These are phyloP conservation scores for Drosophila nigricruria DNA, from an alignment of 2,888 invertebrate genomes.

Conservation along the genomic window DNA sequence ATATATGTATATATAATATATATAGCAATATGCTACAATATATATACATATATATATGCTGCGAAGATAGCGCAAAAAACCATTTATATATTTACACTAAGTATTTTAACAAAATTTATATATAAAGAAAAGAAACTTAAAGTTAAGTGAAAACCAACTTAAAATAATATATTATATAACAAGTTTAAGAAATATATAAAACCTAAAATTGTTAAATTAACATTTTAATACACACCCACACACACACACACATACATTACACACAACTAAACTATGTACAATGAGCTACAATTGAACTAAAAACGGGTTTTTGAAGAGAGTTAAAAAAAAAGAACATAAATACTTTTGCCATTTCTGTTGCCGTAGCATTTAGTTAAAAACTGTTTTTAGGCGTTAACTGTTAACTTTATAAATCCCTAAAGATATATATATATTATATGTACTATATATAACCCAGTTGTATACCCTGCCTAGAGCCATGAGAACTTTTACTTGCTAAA, in stretches of 20 bases:
- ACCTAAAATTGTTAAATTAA: conserved; percentile 47
- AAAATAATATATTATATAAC: conserved; percentile 18
- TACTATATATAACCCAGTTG: conserved; percentile 38
- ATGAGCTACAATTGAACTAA: conserved; percentile 68
- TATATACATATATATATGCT: conserved; percentile 14
- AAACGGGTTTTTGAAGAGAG: conserved; percentile 49
- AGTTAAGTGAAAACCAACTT: conserved; percentile 45
- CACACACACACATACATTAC: conserved; percentile 23
- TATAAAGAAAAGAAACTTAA: conserved; percentile 52
- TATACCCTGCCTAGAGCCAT: conserved; percentile 54
- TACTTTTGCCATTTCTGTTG: conserved; percentile 56
- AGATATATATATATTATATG: conserved; percentile 25
- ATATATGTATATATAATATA: conserved; percentile 15
- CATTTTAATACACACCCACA: conserved; percentile 17
- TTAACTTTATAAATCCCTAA: conserved; percentile 36
- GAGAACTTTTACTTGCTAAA: conserved; percentile 44
- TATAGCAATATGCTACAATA: conserved; percentile 18
- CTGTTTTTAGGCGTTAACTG: conserved; percentile 59
- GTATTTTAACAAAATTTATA: conserved; percentile 75
- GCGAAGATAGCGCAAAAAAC: conserved; percentile 52
- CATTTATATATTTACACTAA: conserved; percentile 70
- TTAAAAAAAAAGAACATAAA: conserved; percentile 11
- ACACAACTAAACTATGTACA: conserved; percentile 56
- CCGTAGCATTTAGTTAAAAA: conserved; percentile 68
- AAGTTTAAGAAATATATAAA: conserved; percentile 26